Percentiles rank a stretch among this genome's conserved stretches.
Conservation (phyloP, 92 coral and sea anemone species). For the Parazoanthus darwini region DNA sequence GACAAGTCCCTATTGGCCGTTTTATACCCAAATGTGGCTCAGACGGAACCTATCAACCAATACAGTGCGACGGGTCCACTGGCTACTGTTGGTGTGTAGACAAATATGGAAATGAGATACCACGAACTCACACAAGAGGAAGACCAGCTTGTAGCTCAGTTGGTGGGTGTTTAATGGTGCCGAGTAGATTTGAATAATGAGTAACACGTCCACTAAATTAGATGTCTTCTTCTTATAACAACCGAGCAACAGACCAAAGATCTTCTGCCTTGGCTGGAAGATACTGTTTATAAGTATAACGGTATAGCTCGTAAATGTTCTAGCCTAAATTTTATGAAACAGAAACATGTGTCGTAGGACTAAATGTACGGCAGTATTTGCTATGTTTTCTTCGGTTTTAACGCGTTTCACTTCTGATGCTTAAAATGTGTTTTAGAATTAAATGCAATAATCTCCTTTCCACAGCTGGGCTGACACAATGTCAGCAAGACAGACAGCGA, state of each 20-base stretch:
- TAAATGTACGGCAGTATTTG: too few relatives aligned
- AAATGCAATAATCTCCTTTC: not conserved
- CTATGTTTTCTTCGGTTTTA: too few relatives aligned
- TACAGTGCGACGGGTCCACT: slow-evolving; percentile 47
- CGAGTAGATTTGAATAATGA: not conserved
- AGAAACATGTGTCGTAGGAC: too few relatives aligned
- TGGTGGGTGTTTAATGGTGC: slow-evolving; percentile 2
- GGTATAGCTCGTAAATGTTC: too few relatives aligned
- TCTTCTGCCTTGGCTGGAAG: too few relatives aligned
- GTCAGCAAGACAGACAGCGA: slow-evolving; percentile 27
- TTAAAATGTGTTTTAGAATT: not conserved
- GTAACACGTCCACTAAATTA: too few relatives aligned
- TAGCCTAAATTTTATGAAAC: too few relatives aligned
- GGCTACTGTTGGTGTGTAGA: slow-evolving; percentile 59
- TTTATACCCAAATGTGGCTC: slow-evolving; percentile 29
- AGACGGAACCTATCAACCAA: slow-evolving; percentile 40
- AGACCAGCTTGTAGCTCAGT: slow-evolving; percentile 41
- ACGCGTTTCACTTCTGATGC: too few relatives aligned
- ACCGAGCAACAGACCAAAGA: too few relatives aligned
- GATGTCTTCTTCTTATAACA: not conserved
- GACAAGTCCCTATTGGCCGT: slow-evolving; percentile 16
- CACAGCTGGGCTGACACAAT: slow-evolving; percentile 23
- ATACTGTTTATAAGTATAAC: too few relatives aligned
- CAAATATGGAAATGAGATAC: slow-evolving; percentile 45
- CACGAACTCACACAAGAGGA: slow-evolving; percentile 38